Base-by-base conservation (phyloP, 2,113 vertebrate genomes). In the Amphiprion percula region DNA sequence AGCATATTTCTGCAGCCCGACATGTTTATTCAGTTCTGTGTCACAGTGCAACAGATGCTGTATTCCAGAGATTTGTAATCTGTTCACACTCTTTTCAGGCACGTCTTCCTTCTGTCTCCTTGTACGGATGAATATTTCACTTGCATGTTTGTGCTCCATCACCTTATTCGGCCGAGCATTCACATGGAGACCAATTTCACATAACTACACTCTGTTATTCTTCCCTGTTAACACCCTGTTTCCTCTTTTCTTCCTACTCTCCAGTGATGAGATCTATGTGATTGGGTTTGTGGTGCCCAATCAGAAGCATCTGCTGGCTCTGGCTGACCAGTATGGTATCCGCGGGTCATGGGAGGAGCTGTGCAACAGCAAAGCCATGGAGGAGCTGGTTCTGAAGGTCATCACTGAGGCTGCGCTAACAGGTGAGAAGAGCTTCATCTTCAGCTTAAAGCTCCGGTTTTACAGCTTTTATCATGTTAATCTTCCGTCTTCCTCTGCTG, bases 271-370 rank as follows among this genome's bases (percentile, higher is more conserved):
- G 93, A 96, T 96, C 10, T 99, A 98, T 0, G 96, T 98, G 88
- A 96, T 99, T 89, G 96, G 96, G 89, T 99, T 99, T 79, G 90
- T 99, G 93, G 98, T 99, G 93, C 97, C 98, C 94, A 99, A 97
- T 93, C 96, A 99, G 93, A 98, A 97, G 93, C 97, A 97, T 50
- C 92, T 99, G 0, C 86, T 93, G 76, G 93, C 94, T 56, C 86
- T 99, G 80, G 97, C 97, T 49, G 93, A 93, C 24, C 95, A 95
- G 82, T 96, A 95, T 68, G 88, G 93, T 30, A 90, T 97, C 83
- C 77, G 81, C 49, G 97, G 97, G 59, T 95, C 94, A 0, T 95
- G 93, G 94, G 96, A 97, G 82, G 96, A 98, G 82, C 95, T 99
- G 72, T 99, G 98, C 65, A 96, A 94, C 85, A 96, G 91, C 54